Base-by-base conservation (phyloP, 2,797 vertebrate genomes). In the Enteromius paludinosus region DNA sequence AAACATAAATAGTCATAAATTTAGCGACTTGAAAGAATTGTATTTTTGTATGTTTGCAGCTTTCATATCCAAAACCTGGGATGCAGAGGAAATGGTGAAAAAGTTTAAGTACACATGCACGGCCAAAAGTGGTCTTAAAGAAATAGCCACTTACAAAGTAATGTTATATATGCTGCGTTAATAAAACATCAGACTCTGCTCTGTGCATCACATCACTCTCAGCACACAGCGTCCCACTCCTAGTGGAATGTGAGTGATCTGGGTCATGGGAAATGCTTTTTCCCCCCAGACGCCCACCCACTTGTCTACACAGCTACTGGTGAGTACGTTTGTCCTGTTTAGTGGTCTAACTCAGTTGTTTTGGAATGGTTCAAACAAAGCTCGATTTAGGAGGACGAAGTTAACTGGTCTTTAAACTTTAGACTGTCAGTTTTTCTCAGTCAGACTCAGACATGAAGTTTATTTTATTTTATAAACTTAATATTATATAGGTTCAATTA, bases 231-330 rank as follows among this genome's bases (percentile, higher is more conserved):
- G 47, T 79, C 84, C 80, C 79, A 83, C 84, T 81, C 82, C 84
- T 93, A 90, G 92, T 88, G 84, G 77, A 89, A 88, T 85, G 87
- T 92, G 92, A 93, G 88, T 83, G 89, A 94, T 89, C 78, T 90
- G 86, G 91, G 91, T 92, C 90, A 90, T 88, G 62, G 79, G 80
- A 83, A 90, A 86, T 75, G 79, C 56, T n/a, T n/a, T 56, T 23
- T 5, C 5, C 23, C 25, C 77, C 41, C 72, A 85, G 70, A 81
- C 75, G 80, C 59, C 18, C 33, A 11, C 68, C 59, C 69, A 84
- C 85, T 77, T 76, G 75, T 79, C 85, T 90, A 56, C 35, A 43
- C 73, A 64, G 28, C 41, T 64, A 38, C 49, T 52, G 73, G 78
- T 88, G 77, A 85, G 35, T 9, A 79, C 12, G 15, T 33, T 35